Conservation (phyloP, 2,113 vertebrate species). For the Lepisosteus osseus region DNA sequence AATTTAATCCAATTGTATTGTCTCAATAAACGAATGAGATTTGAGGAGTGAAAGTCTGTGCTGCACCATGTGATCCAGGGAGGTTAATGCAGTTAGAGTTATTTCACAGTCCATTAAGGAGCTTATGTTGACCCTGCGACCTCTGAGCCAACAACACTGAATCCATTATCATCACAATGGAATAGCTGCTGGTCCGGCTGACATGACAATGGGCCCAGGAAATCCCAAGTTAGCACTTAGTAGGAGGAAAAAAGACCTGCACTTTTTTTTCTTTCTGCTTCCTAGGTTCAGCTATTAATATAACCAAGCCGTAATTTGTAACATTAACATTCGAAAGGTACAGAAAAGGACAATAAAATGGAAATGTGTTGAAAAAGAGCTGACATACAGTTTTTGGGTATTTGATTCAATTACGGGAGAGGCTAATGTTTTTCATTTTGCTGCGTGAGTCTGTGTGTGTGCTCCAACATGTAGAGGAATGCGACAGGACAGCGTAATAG, state of each 20-base stretch:
- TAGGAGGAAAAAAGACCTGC: conserved; percentile 42
- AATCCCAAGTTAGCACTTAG: conserved; percentile 89
- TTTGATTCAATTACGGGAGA: conserved; percentile 53
- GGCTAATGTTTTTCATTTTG: conserved; percentile 38
- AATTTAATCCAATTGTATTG: conserved; percentile 89
- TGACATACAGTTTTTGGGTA: conserved; percentile 57
- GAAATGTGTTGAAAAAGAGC: conserved; percentile 74
- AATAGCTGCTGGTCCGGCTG: conserved; percentile 70
- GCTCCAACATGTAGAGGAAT: conserved; percentile 12
- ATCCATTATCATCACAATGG: conserved; percentile 98
- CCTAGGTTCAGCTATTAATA: conserved; percentile 77
- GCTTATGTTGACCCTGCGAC: conserved; percentile 96
- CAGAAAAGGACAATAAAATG: conserved; percentile 82
- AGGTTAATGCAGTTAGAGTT: conserved; percentile 99
- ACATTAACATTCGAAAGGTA: conserved; percentile 84
- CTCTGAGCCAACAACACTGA: conserved; percentile 94
- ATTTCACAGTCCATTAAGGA: conserved; percentile 99
- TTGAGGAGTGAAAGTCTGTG: conserved; percentile 81
- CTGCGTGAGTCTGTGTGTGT: conserved; percentile 26
- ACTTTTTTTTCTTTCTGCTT: conserved; percentile 70
- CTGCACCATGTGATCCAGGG: conserved; percentile 85
- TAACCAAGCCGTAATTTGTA: conserved; percentile 77
- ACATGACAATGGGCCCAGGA: conserved; percentile 79
- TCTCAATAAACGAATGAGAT: conserved; percentile 79
- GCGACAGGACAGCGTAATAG: conserved; percentile 6